Percentiles rank a stretch among this genome's conserved stretches.
phyloP scores from a whole-genome alignment of 35 echinoderm and acorn worm species.

The Nesometra sesokonis region DNA sequence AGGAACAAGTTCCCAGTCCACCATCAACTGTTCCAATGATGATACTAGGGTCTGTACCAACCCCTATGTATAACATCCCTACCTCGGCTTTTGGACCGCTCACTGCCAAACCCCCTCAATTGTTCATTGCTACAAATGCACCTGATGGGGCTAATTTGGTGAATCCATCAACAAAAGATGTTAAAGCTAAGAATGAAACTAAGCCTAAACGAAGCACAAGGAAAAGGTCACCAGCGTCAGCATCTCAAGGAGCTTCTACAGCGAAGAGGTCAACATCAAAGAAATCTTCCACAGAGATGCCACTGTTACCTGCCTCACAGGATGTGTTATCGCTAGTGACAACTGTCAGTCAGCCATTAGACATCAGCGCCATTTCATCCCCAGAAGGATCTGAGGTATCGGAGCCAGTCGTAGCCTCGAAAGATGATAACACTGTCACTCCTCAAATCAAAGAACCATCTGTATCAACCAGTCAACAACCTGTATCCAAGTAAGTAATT shows the following conservation, averaged over 20 bases:
- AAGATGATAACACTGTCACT: not conserved
- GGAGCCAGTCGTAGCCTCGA: not conserved
- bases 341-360: constrained; percentile 78
- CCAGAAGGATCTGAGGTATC: constrained; percentile 41
- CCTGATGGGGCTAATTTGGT: not conserved
- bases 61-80: not conserved
- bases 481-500: not conserved
- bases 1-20: not conserved
- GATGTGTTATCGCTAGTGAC: constrained; percentile 78
- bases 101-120: not conserved
- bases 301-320: constrained; percentile 12
- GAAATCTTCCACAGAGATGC: not conserved
- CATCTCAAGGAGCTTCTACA: not conserved
- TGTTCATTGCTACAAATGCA: not conserved
- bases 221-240: not conserved
- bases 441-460: not conserved
- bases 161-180: not conserved
- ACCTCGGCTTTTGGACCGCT: not conserved
- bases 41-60: not conserved
- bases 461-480: not conserved
- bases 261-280: not conserved
- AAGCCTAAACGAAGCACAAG: not conserved
- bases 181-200: not conserved
- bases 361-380: constrained; percentile 96
- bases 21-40: not conserved